phyloP scores from a whole-genome alignment of 2,888 invertebrate genomes.

The Neria commutata region DNA sequence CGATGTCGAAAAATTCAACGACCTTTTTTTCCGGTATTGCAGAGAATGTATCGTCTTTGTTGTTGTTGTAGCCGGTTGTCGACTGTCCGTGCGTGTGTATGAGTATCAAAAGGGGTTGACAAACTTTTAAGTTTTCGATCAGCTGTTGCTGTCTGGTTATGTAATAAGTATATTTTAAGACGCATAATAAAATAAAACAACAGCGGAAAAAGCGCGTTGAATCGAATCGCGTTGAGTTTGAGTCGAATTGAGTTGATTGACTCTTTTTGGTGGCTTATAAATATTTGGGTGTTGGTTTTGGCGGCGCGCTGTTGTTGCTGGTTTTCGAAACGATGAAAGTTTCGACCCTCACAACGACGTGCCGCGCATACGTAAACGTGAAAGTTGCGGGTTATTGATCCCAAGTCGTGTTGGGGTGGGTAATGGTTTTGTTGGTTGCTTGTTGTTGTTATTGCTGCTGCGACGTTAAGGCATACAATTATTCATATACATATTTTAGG shows the following conservation, averaged over 20 bases:
- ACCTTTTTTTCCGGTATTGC: constrained; percentile 40
- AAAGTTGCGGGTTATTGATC: constrained; percentile 51
- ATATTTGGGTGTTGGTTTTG: constrained; percentile 1
- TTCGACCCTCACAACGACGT: constrained; percentile 32
- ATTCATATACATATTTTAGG: too few species aligned
- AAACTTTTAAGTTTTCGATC: constrained; percentile 37
- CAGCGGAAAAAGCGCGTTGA: constrained; percentile 27
- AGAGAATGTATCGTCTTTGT: constrained; percentile 5
- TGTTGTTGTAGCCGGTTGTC: constrained; percentile 10
- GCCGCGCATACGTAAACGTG: constrained; percentile 27
- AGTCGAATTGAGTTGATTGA: constrained; percentile 33
- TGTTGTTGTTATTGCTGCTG: too few species aligned
- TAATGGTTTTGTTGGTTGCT: constrained; percentile 54
- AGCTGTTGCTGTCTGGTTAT: constrained; percentile 40
- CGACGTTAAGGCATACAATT: too few species aligned
- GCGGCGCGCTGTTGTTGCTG: constrained; percentile 11
- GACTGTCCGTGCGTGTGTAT: too few species aligned
- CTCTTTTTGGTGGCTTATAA: constrained; percentile 23
- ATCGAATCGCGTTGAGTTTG: constrained; percentile 14
- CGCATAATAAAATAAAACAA: too few species aligned
- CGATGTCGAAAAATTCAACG: constrained; percentile 32
- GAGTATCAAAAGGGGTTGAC: constrained; percentile 37
- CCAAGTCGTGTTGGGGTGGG: constrained; percentile 54
- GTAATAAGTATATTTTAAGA: constrained; percentile 29
- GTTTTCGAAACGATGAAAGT: constrained; percentile 27